phyloP scores from a whole-genome alignment of 2,888 invertebrate genomes.

The Ctenicera cuprea region DNA sequence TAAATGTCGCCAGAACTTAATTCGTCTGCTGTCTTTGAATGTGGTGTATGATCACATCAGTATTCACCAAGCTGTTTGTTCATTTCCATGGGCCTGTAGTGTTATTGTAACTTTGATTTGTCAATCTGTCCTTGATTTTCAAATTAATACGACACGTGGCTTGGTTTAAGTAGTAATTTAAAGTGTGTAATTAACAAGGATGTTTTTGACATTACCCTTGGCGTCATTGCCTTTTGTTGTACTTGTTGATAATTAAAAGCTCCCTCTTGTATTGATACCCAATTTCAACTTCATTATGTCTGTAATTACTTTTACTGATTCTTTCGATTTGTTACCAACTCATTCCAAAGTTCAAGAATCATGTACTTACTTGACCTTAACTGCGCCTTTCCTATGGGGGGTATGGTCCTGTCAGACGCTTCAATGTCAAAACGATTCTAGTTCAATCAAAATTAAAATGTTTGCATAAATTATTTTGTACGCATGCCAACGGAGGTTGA shows the following conservation, averaged over 20 bases:
- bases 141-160: constrained; percentile 32
- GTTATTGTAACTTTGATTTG: constrained; percentile 25
- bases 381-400: too few species aligned
- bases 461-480: too few species aligned
- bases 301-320: background rate
- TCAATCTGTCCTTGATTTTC: constrained; percentile 34
- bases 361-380: too few species aligned
- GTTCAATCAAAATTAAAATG: too few species aligned
- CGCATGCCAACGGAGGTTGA: too few species aligned
- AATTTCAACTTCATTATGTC: constrained; percentile 19
- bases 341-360: too few species aligned
- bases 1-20: constrained; percentile 19
- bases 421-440: too few species aligned
- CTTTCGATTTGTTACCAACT: background rate
- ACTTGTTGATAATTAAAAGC: background rate
- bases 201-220: constrained; percentile 28
- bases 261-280: constrained; percentile 4
- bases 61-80: background rate
- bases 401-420: too few species aligned
- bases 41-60: constrained; percentile 1
- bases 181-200: constrained; percentile 15
- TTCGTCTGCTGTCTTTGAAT: background rate
- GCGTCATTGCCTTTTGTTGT: constrained; percentile 12
- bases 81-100: constrained; percentile 2
- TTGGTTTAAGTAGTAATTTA: constrained; percentile 1